These are phyloP conservation scores for Trematomus bernacchii DNA, from an alignment of 2,797 vertebrate species.

Conservation along the genomic window DNA sequence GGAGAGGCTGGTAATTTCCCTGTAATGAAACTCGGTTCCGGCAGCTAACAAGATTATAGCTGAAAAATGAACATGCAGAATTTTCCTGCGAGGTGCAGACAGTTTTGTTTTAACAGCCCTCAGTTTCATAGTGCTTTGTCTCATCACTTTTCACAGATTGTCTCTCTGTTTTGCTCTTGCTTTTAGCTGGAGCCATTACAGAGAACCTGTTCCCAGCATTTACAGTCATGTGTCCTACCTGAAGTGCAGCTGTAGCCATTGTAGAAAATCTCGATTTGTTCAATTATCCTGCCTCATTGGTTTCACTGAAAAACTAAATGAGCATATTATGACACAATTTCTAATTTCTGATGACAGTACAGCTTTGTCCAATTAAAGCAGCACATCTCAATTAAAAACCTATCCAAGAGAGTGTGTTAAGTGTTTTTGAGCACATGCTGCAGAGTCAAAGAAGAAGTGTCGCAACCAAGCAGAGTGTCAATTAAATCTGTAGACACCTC, in stretches of 20 bases:
- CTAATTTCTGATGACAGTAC: neutral
- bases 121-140: constrained; percentile 19
- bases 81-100: constrained; percentile 44
- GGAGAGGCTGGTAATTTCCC: constrained; percentile 68
- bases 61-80: constrained; percentile 46
- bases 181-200: neutral
- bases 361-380: neutral
- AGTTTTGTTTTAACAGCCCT: constrained; percentile 19
- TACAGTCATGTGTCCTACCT: neutral
- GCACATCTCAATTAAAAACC: too few relatives aligned
- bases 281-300: neutral
- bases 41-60: constrained; percentile 69
- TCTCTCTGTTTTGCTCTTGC: constrained; percentile 4
- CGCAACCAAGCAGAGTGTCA: neutral
- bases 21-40: constrained; percentile 55
- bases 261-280: neutral
- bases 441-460: too few relatives aligned
- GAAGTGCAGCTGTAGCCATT: neutral
- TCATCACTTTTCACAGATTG: constrained; percentile 16
- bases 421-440: too few relatives aligned
- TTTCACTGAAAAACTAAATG: neutral
- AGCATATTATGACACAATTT: neutral
- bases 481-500: neutral
- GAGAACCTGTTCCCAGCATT: neutral
- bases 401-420: too few relatives aligned